phyloP scores from a whole-genome alignment of 2,888 invertebrate genomes.

The Callyntrura guangdongensis region DNA sequence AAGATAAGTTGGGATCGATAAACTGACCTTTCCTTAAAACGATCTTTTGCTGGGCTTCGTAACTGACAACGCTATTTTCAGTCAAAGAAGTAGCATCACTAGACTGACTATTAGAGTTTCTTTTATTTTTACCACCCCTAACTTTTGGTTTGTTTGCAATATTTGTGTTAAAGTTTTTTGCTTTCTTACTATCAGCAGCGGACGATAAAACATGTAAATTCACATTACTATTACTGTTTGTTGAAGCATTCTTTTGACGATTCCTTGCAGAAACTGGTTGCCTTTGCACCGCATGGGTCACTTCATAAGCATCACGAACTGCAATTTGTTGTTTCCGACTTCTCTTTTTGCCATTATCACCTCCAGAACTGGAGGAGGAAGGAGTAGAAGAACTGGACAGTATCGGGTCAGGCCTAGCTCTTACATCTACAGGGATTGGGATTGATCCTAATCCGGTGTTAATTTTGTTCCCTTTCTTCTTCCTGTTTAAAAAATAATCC shows the following conservation, averaged over 20 bases:
- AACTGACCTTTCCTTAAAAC: conserved; percentile 8
- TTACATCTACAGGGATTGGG: not conserved
- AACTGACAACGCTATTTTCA: conserved; percentile 25
- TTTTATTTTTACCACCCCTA: not conserved
- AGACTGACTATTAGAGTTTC: not conserved
- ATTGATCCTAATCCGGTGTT: not conserved
- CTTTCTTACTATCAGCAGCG: not conserved
- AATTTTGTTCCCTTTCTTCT: conserved; percentile 32
- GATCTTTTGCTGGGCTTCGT: conserved; percentile 14
- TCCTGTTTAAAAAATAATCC: conserved; percentile 19
- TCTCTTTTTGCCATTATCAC: conserved; percentile 51
- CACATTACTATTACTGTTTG: not conserved
- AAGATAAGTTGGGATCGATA: conserved; percentile 41
- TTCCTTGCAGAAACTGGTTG: not conserved
- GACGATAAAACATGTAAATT: not conserved
- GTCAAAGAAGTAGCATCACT: not conserved
- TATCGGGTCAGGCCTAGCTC: not conserved
- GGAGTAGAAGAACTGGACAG: not conserved
- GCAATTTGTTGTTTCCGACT: conserved; percentile 65
- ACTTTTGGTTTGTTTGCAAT: not conserved
- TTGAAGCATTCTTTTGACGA: not conserved
- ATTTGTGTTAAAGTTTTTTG: not conserved
- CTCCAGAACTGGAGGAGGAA: not conserved
- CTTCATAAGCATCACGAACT: not conserved
- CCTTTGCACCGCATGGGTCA: not conserved